Base-by-base conservation (phyloP, 2,888 invertebrate species). In the Neoaliturus tenellus region DNA sequence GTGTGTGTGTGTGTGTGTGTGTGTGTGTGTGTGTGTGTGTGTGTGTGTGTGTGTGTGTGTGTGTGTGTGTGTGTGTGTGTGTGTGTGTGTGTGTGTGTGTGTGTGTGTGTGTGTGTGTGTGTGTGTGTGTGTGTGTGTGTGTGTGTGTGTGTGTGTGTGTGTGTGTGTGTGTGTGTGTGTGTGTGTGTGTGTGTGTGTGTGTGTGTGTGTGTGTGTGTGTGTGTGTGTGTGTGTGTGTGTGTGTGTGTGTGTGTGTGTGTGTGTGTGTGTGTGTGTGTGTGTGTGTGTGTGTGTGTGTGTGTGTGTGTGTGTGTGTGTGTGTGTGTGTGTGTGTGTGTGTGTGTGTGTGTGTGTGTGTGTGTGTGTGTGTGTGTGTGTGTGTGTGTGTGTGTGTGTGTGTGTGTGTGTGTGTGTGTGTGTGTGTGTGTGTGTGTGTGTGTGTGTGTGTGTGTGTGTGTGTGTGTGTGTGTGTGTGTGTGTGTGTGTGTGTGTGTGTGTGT, bases 1-100 rank as follows among this genome's bases (percentile, higher is more conserved):
- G 81, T 81, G 81, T 67, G 81, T 81, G 67, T 81, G 81, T 81
- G 81, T 81, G 81, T 81, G 81, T 81, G 81, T 81, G 81, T 67
- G 81, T 81, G 81, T 67, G 81, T 81, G 81, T 81, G 81, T 81
- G 81, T 81, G 81, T 81, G 81, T 81, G 81, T 81, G 81, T 81
- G 81, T 81, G 67, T 81, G 81, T 81, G 81, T 81, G 67, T 81
- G 81, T 81, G 81, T 81, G 81, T 81, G 81, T 81, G 62, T 81
- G 81, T 81, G 81, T 81, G 81, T 81, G 81, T 81, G 81, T 81
- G 81, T 81, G 67, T 81, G 81, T 62, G 81, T 81, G 81, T 81
- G 81, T 69, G 81, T 69, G 81, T 81, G 81, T 81, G 81, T 81
- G 81, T 81, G 81, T 81, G 81, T 81, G 81, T 81, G 81, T 81